A percentile compares a stretch with the other conserved stretches of the same genome.
Evolutionary conservation across 2,888 invertebrate genomes (phyloP).

Genomic region (Pristionchus mayeri): DNA sequence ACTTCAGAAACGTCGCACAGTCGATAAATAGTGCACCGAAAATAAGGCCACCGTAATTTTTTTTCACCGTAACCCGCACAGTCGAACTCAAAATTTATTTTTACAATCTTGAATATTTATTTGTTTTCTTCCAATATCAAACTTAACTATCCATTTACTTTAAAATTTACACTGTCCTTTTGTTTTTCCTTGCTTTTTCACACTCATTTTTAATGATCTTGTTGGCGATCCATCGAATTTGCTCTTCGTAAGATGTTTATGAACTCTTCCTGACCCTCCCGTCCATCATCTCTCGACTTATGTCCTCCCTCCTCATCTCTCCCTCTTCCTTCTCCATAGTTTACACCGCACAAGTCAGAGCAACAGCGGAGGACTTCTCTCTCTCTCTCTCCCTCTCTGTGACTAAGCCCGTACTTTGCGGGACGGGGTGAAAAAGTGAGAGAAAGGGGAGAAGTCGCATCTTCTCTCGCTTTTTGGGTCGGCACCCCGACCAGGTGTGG

Average conservation of each 20-base stretch:
- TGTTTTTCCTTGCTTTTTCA: background rate
- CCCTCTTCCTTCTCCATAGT: no score
- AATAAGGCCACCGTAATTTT: no score
- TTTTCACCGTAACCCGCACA: background rate
- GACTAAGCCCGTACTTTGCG: constrained; percentile 43
- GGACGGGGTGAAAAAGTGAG: constrained; percentile 15
- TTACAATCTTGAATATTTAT: background rate
- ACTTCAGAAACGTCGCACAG: no score
- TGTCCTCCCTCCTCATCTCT: constrained; percentile 4
- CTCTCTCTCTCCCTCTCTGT: background rate
- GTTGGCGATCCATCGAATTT: background rate
- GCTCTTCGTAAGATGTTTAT: constrained; percentile 34
- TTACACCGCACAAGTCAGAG: constrained; percentile 2
- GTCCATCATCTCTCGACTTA: constrained; percentile 43
- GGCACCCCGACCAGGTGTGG: constrained; percentile 14
- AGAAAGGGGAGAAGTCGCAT: constrained; percentile 2
- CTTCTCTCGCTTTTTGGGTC: constrained; percentile 18
- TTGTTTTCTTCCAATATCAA: no score
- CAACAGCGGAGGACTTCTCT: constrained; percentile 8
- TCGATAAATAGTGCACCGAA: no score
- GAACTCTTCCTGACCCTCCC: constrained; percentile 16
- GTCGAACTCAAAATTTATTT: background rate
- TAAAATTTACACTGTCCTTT: background rate
- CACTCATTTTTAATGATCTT: background rate
- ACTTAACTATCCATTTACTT: background rate